A percentile compares a stretch with the other conserved stretches of the same genome.
Evolutionary conservation across 53 echinoderm and acorn worm genomes (phyloP).

Genomic region (Paracentrotus lividus): DNA sequence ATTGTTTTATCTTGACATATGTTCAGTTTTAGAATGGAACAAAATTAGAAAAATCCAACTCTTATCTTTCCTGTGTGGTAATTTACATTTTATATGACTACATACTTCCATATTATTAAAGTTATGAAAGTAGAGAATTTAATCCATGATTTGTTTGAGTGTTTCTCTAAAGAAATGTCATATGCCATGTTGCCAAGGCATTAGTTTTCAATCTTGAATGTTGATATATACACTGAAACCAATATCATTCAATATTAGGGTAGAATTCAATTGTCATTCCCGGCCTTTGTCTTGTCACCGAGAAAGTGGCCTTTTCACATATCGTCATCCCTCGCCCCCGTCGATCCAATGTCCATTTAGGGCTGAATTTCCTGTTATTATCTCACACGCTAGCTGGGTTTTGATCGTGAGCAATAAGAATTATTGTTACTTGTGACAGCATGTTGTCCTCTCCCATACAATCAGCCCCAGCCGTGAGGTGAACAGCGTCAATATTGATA

Average conservation of each 20-base stretch:
- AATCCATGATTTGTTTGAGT: background rate
- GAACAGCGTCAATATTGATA: slow-evolving; percentile 63
- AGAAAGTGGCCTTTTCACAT: slow-evolving; percentile 52
- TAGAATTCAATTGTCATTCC: background rate
- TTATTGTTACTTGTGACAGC: slow-evolving; percentile 63
- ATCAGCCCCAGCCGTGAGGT: slow-evolving; percentile 34
- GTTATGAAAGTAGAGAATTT: too few relatives aligned
- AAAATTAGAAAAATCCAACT: background rate
- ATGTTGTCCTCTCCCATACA: slow-evolving; percentile 34
- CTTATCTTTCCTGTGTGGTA: background rate
- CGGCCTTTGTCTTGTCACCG: slow-evolving; percentile 19
- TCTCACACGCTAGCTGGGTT: background rate
- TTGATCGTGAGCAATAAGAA: slow-evolving; percentile 34
- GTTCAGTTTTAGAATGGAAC: background rate
- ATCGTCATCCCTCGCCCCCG: slow-evolving; percentile 1
- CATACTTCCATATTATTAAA: too few relatives aligned
- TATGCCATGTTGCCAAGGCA: background rate
- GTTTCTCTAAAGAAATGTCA: background rate
- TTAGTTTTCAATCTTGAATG: background rate
- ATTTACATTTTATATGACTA: background rate
- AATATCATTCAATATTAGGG: background rate
- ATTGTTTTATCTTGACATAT: background rate
- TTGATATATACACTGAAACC: background rate
- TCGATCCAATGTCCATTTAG: slow-evolving; percentile 14
- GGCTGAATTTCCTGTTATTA: slow-evolving; percentile 46